Evolutionary conservation across 2,113 vertebrate genomes (phyloP), one percentile per base, ranked within the genome.

Genomic region (Rhynchopsitta pachyrhyncha): DNA sequence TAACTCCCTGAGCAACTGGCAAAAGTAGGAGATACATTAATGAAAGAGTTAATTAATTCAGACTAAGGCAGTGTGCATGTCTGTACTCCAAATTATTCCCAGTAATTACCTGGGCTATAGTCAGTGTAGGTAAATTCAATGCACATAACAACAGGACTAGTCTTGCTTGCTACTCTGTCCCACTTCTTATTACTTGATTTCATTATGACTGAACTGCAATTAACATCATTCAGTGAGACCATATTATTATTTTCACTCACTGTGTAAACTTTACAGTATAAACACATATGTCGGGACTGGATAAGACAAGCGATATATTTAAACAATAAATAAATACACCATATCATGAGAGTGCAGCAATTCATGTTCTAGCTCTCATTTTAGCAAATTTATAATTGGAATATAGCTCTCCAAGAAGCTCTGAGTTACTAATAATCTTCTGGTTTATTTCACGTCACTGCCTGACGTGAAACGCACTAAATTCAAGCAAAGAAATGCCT

Each of bases 201-300:
- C 2, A 0, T 18, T 64, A 76, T 19, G 57, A 80, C 35, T 88
- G 93, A 96, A 95, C 89, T 88, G 78, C 88, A 93, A 86, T 96
- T 96, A 97, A 94, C 93, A 86, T 94, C 88, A 50, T 90, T 92
- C 90, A 84, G 24, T 7, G 71, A 92, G 64, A 91, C 57, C 24
- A 19, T 42, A 62, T 69, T 87, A 87, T 90, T 95, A 92, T 91
- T 96, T 95, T 90, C 13, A 9, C 73, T 88, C 83, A 66, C 76
- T 78, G 4, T 44, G n/a, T 94, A 89, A 95, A 92, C 84, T 85
- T 95, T 28, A 42, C 70, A 90, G 46, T 67, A 88, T 68, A 91
- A 95, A 95, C 93, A 96, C 73, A 37, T 74, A 94, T 77, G 85
- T 33, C 90, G 50, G 66, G 75, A 74, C n/a, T 57, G 91, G 63